phyloP scores from a whole-genome alignment of 2,113 vertebrate species.

The Labeo catla region DNA sequence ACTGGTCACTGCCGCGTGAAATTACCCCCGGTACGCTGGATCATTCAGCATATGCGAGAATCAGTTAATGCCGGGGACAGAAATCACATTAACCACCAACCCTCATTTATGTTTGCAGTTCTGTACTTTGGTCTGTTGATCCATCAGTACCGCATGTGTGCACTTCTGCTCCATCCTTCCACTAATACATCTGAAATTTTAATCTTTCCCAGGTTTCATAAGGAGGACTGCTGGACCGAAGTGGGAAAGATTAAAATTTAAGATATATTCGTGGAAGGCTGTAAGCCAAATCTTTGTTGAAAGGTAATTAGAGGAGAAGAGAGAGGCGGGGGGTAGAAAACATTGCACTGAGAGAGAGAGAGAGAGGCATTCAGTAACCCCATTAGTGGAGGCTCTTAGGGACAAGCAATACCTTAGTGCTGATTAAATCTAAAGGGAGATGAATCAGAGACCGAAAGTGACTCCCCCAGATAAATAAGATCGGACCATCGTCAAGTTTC shows the following conservation, averaged over 20 bases:
- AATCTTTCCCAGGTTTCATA: conserved; percentile 82
- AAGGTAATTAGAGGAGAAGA: conserved; percentile 84
- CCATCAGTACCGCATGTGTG: conserved; percentile 61
- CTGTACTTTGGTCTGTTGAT: conserved; percentile 58
- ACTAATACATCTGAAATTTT: conserved; percentile 75
- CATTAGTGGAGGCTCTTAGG: conserved; percentile 97
- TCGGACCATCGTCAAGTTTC: conserved; percentile 95
- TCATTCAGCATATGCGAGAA: conserved; percentile 17
- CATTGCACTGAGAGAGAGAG: conserved; percentile 62
- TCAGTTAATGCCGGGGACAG: not conserved
- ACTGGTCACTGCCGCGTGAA: conserved; percentile 17
- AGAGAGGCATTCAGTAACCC: conserved; percentile 94
- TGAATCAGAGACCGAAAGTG: conserved; percentile 95
- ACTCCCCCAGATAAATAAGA: conserved; percentile 92
- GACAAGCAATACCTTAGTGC: conserved; percentile 95
- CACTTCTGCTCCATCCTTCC: conserved; percentile 64
- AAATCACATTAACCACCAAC: conserved; percentile 43
- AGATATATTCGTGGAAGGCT: conserved; percentile 71
- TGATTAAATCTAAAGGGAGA: conserved; percentile 97
- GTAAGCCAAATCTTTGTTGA: conserved; percentile 84
- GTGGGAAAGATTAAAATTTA: conserved; percentile 37
- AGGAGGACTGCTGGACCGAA: conserved; percentile 67
- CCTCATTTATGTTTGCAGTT: conserved; percentile 10
- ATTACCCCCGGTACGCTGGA: conserved; percentile 26
- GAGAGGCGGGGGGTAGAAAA: conserved; percentile 66